Conservation (phyloP, 2,113 vertebrate species). For the Athene noctua region DNA sequence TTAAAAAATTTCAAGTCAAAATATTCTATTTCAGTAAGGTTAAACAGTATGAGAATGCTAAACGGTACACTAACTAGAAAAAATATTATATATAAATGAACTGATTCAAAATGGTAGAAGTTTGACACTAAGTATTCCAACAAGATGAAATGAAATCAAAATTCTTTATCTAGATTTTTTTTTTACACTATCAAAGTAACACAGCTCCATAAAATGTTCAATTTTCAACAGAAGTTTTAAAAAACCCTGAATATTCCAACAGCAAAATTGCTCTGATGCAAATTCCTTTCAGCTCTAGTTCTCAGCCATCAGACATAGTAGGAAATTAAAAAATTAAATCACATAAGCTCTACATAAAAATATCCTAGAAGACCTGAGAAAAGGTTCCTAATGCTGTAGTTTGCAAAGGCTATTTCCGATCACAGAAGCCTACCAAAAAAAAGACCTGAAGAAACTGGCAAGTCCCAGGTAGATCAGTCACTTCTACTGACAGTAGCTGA, state of each 20-base stretch:
- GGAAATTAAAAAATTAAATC: background rate
- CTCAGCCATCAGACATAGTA: background rate
- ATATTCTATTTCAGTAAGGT: background rate
- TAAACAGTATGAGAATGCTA: background rate
- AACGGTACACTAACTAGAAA: background rate
- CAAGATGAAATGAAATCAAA: background rate
- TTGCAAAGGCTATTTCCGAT: background rate
- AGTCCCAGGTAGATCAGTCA: background rate
- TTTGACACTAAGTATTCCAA: background rate
- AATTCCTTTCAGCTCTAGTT: background rate
- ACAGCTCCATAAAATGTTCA: background rate
- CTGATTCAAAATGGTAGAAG: background rate
- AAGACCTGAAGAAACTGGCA: background rate
- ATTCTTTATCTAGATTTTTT: background rate
- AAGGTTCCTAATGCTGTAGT: background rate
- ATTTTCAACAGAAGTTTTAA: background rate
- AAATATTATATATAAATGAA: background rate
- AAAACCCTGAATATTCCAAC: fast-evolving
- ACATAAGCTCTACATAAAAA: background rate
- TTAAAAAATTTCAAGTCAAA: background rate
- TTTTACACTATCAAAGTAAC: background rate
- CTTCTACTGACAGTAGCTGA: background rate
- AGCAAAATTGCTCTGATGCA: background rate
- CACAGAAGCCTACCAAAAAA: background rate
- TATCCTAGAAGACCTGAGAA: background rate